Evolutionary conservation across 2,113 vertebrate genomes (phyloP).

Genomic region (Prochilodus magdalenae): DNA sequence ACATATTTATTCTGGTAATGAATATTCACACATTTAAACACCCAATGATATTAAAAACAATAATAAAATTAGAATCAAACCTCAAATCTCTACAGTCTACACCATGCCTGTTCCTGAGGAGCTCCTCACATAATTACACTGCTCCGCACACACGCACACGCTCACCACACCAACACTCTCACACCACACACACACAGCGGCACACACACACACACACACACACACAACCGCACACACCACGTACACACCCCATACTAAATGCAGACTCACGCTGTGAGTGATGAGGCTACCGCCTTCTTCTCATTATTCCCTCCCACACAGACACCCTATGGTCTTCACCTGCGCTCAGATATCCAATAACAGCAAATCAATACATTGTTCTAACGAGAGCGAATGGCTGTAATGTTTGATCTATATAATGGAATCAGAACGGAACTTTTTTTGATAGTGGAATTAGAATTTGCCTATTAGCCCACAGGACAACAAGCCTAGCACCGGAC

Average conservation of each 20-base stretch:
- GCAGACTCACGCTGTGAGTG: neutral
- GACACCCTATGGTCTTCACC: neutral
- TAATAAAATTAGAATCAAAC: too few species aligned
- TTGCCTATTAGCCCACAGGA: conserved; percentile 21
- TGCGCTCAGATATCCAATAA: neutral
- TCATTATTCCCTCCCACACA: neutral
- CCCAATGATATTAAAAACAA: too few species aligned
- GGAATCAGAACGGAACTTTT: conserved; percentile 4
- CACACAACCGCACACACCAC: too few species aligned
- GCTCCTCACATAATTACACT: neutral
- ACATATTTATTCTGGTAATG: too few species aligned
- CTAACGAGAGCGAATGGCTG: neutral
- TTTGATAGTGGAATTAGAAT: conserved; percentile 39
- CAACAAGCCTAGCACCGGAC: neutral
- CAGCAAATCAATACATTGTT: neutral
- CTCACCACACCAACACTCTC: neutral
- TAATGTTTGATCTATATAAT: conserved; percentile 30
- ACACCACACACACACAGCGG: too few species aligned
- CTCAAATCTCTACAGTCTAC: too few species aligned
- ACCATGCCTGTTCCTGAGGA: too few species aligned
- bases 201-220: too few species aligned
- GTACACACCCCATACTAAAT: too few species aligned
- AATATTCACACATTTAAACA: too few species aligned
- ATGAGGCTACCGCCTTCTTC: neutral
- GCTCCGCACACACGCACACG: too few species aligned